Evolutionary conservation across 2,113 vertebrate genomes (phyloP).

Genomic region (Galeopterus variegatus): DNA sequence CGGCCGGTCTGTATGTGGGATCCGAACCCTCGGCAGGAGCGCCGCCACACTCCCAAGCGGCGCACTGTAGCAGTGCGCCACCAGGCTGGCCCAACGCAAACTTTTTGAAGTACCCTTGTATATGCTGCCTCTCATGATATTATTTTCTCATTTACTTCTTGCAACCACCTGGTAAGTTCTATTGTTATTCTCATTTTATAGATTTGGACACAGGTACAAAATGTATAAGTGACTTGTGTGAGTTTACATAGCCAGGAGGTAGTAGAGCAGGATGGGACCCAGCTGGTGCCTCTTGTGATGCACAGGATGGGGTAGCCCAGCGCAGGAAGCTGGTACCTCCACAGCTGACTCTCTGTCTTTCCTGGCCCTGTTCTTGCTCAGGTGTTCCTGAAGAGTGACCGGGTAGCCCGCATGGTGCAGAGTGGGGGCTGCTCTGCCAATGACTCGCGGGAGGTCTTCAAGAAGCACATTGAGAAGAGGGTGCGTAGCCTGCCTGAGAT

Average conservation of each 20-base stretch:
- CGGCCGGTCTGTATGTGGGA: no score
- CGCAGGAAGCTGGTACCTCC: background rate
- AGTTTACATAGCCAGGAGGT: background rate
- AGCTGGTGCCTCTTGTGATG: fast-evolving
- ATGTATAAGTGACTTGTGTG: no score
- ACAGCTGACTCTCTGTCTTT: background rate
- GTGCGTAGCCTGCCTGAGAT: conserved; percentile 98
- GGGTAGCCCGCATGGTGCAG: conserved; percentile 98
- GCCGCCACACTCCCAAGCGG: no score
- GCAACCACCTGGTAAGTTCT: fast-evolving
- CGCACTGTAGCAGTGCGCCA: no score
- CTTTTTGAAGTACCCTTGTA: no score
- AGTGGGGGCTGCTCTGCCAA: conserved; percentile 97
- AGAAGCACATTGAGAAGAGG: conserved; percentile 99
- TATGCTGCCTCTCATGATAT: background rate
- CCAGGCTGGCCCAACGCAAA: no score
- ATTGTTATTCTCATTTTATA: background rate
- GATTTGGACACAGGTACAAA: background rate
- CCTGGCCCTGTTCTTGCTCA: conserved; percentile 75
- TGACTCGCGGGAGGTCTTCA: conserved; percentile 98
- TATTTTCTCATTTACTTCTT: background rate
- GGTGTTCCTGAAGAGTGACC: conserved; percentile 98
- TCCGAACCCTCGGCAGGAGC: no score
- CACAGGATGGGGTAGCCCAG: fast-evolving
- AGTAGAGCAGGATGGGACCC: fast-evolving